Evolutionary conservation across 2,113 vertebrate species (phyloP).

Genomic region (Mungos mungo): DNA sequence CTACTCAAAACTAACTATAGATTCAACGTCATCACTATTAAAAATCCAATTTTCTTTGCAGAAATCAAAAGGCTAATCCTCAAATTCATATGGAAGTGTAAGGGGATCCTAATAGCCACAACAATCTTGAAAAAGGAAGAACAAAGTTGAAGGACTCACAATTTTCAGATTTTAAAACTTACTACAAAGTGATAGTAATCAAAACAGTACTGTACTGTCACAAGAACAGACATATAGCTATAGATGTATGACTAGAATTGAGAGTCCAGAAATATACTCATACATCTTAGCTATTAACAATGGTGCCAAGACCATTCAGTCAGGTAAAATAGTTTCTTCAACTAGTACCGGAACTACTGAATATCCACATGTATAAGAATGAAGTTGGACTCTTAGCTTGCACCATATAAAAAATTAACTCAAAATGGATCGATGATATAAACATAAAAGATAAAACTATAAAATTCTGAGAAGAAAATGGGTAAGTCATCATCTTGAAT

Average conservation of each 20-base stretch:
- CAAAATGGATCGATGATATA: background rate
- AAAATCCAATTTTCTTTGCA: background rate
- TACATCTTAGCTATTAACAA: background rate
- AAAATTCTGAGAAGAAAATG: background rate
- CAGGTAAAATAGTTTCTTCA: background rate
- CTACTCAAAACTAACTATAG: background rate
- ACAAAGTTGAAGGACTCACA: background rate
- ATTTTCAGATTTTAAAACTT: background rate
- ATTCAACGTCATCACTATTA: background rate
- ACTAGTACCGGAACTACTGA: background rate
- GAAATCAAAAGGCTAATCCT: background rate
- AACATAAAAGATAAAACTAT: background rate
- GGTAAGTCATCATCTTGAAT: background rate
- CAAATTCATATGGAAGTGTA: background rate
- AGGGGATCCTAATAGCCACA: background rate
- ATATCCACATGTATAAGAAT: background rate
- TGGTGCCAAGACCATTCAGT: background rate
- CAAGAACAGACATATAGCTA: background rate
- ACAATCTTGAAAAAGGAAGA: background rate
- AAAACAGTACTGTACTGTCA: background rate
- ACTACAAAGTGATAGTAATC: background rate
- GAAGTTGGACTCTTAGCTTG: background rate
- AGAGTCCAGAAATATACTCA: background rate
- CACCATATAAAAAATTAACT: background rate
- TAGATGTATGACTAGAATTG: background rate